Evolutionary conservation across 1,140 invertebrate genomes (phyloP).

Genomic region (Lepidurus arcticus): DNA sequence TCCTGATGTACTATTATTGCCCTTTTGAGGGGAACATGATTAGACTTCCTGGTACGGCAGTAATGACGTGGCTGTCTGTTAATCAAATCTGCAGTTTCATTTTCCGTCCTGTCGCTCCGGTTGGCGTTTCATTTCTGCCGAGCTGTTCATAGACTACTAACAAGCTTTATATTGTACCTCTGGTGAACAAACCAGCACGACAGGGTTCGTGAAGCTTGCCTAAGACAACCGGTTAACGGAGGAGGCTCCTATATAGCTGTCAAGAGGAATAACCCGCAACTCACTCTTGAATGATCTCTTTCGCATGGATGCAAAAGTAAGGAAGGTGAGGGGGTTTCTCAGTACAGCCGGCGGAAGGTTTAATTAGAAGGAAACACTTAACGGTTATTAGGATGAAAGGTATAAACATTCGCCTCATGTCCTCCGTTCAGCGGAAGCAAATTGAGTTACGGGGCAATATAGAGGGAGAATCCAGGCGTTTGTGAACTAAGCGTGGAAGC

Average conservation of each 20-base stretch:
- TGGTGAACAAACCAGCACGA: neutral
- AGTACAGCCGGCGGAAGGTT: neutral
- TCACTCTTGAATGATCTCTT: neutral
- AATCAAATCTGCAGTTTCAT: neutral
- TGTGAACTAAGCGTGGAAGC: no score
- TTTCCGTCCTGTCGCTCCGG: neutral
- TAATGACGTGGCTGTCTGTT: neutral
- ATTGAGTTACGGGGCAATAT: neutral
- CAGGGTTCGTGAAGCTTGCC: neutral
- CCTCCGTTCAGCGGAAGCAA: neutral
- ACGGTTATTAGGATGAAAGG: conserved; percentile 10
- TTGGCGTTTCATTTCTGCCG: neutral
- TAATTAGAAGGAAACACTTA: conserved; percentile 5
- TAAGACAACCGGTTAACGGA: conserved; percentile 7
- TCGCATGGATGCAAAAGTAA: neutral
- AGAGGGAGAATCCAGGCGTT: neutral
- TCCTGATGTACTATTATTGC: no score
- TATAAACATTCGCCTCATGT: neutral
- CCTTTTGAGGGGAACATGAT: no score
- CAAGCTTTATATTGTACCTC: no score
- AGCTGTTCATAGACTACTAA: neutral
- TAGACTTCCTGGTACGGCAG: no score
- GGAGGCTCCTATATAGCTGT: neutral
- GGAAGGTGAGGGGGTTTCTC: neutral
- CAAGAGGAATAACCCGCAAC: neutral